phyloP scores from a whole-genome alignment of 2,113 vertebrate genomes.

The Grallaria varia region DNA sequence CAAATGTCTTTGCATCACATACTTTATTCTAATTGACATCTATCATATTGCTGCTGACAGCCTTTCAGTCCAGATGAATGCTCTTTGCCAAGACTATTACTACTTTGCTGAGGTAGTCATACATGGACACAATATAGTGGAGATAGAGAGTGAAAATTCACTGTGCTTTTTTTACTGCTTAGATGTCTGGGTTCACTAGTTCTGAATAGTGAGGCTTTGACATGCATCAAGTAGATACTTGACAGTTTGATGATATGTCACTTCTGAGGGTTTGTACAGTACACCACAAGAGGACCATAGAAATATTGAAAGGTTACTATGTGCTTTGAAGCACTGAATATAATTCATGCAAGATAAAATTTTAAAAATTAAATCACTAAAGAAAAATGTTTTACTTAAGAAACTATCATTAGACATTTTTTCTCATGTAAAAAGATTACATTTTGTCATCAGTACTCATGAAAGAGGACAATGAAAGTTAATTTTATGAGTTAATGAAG shows the following conservation, averaged over 20 bases:
- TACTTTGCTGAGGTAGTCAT: constrained; percentile 47
- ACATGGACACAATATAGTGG: neutral
- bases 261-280: neutral
- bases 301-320: neutral
- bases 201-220: constrained; percentile 19
- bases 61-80: constrained; percentile 67
- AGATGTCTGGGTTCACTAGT: neutral
- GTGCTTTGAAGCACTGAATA: neutral
- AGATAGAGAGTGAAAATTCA: constrained; percentile 3
- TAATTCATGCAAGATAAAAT: constrained; percentile 1
- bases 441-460: neutral
- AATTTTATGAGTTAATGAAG: constrained; percentile 27
- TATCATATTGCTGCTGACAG: constrained; percentile 66
- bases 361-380: neutral
- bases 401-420: neutral
- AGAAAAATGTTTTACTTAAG: constrained; percentile 35
- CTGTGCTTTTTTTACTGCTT: neutral
- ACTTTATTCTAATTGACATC: constrained; percentile 72
- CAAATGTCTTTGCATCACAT: constrained; percentile 64
- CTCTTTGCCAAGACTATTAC: constrained; percentile 59
- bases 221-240: neutral
- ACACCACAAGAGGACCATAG: neutral
- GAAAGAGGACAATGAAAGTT: neutral
- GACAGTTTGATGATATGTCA: neutral
- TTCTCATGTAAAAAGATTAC: neutral